Conservation (phyloP, 2,113 vertebrate genomes). For the Dasyornis broadbenti region DNA sequence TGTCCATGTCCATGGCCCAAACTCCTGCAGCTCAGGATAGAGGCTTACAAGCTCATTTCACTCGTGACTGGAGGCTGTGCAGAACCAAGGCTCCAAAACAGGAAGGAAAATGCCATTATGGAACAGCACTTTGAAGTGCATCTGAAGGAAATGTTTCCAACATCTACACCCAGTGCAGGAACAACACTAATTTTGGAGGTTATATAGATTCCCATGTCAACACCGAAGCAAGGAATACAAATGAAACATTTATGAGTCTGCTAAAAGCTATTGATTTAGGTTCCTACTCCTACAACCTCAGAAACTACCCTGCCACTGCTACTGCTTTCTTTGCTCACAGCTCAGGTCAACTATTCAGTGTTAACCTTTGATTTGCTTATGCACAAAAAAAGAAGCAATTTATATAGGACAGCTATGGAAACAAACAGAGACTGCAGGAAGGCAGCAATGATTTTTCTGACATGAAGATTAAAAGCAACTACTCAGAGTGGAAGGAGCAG, state of each 20-base stretch:
- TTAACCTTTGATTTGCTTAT: background rate
- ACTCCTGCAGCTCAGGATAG: background rate
- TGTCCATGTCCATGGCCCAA: background rate
- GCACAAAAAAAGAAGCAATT: background rate
- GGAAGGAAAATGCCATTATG: background rate
- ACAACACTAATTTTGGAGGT: background rate
- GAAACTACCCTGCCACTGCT: background rate
- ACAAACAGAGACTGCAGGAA: constrained; percentile 1
- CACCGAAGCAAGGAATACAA: background rate
- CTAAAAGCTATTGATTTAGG: constrained; percentile 47
- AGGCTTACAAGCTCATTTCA: background rate
- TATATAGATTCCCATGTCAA: background rate
- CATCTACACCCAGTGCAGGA: background rate
- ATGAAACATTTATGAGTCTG: constrained; percentile 28
- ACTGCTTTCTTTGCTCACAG: background rate
- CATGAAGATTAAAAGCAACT: background rate
- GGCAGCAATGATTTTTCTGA: background rate
- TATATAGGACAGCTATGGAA: background rate
- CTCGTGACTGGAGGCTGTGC: background rate
- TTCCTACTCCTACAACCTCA: background rate
- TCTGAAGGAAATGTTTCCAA: background rate
- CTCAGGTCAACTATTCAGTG: background rate
- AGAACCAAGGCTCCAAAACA: background rate
- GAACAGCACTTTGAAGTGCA: background rate
- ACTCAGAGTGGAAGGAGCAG: background rate